phyloP scores from a whole-genome alignment of 2,888 invertebrate species.

The Agrotis puta region DNA sequence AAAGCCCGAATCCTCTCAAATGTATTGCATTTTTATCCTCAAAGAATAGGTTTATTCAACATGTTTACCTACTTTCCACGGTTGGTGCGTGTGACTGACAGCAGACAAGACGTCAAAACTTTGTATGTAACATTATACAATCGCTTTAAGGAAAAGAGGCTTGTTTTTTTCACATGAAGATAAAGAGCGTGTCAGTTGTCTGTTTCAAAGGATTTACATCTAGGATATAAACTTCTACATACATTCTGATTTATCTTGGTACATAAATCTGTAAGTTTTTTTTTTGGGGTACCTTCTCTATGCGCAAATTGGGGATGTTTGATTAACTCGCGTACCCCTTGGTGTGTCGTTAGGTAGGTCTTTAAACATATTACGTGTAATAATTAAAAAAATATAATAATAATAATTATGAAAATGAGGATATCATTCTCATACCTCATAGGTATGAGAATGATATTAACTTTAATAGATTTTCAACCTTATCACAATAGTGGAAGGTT shows the following conservation, averaged over 20 bases:
- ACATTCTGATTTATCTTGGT: background rate
- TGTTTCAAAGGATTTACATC: conserved; percentile 24
- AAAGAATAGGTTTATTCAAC: conserved; percentile 35
- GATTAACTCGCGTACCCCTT: too few relatives aligned
- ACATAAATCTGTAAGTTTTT: background rate
- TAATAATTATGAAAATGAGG: too few relatives aligned
- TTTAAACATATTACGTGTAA: too few relatives aligned
- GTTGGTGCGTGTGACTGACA: conserved; percentile 21
- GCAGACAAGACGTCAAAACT: conserved; percentile 37
- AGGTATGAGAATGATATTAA: too few relatives aligned
- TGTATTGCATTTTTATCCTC: conserved; percentile 14
- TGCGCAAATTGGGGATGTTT: too few relatives aligned
- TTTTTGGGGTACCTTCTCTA: too few relatives aligned
- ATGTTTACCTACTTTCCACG: conserved; percentile 26
- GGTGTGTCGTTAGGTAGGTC: too few relatives aligned
- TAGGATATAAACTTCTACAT: background rate
- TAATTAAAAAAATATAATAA: too few relatives aligned
- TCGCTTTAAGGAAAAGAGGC: conserved; percentile 14
- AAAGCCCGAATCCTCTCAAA: conserved; percentile 11
- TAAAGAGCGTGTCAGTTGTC: conserved; percentile 24
- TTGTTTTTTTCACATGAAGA: conserved; percentile 1
- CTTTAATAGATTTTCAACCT: too few relatives aligned
- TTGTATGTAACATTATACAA: conserved; percentile 16
- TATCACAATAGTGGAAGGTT: too few relatives aligned
- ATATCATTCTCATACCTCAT: too few relatives aligned